phyloP scores from a whole-genome alignment of 2,797 vertebrate species.

The Spheniscus humboldti region DNA sequence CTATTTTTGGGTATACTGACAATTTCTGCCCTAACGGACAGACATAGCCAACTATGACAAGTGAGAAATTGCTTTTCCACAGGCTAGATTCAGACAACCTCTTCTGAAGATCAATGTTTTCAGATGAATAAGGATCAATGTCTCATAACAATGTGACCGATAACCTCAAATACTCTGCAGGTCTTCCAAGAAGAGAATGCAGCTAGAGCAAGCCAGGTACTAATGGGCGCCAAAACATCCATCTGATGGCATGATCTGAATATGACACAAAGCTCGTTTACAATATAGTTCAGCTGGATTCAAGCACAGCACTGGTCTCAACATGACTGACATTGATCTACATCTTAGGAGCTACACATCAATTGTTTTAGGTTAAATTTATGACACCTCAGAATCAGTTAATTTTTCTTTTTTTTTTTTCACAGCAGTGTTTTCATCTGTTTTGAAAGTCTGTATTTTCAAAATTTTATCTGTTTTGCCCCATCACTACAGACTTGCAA shows the following conservation, averaged over 20 bases:
- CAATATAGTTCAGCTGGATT: neutral
- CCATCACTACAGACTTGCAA: neutral
- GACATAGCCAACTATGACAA: neutral
- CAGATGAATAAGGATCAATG: neutral
- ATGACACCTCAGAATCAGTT: neutral
- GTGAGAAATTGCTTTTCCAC: neutral
- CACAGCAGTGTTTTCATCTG: neutral
- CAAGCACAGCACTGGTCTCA: neutral
- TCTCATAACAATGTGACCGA: neutral
- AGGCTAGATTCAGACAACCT: neutral
- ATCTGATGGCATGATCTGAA: neutral
- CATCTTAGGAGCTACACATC: neutral
- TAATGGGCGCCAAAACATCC: neutral
- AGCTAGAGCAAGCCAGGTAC: neutral
- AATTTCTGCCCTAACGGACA: neutral
- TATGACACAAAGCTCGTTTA: neutral
- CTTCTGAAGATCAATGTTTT: neutral
- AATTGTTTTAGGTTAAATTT: constrained; percentile 30
- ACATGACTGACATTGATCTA: neutral
- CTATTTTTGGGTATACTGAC: neutral
- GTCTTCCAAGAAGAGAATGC: neutral
- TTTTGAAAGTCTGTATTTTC: neutral
- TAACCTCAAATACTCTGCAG: neutral
- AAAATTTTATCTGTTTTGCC: neutral
- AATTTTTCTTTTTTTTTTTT: accelerated